Conservation (phyloP, 2,888 invertebrate species). For the Hirtodrosophila alboralis region DNA sequence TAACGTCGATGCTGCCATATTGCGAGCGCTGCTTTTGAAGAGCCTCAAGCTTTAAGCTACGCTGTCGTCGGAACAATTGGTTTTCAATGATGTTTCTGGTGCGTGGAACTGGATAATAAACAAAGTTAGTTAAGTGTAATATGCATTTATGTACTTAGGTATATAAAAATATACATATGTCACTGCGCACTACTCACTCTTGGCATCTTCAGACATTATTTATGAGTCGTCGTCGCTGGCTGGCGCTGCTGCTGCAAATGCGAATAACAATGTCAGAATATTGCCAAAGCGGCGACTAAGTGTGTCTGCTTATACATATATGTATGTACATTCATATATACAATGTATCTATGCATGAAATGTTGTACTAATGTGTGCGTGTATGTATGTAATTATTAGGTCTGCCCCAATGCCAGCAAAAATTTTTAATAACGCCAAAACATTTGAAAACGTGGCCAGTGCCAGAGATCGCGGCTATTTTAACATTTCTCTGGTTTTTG, state of each 20-base stretch:
- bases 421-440: slow-evolving; percentile 72
- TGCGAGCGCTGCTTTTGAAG: slow-evolving; percentile 66
- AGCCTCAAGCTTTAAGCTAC: slow-evolving; percentile 75
- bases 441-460: slow-evolving; percentile 52
- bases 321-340: neutral
- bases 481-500: slow-evolving; percentile 64
- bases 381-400: slow-evolving; percentile 42
- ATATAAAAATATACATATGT: slow-evolving; percentile 1
- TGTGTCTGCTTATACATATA: slow-evolving; percentile 28
- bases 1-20: slow-evolving; percentile 47
- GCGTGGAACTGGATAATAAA: slow-evolving; percentile 60
- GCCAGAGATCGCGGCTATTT: slow-evolving; percentile 55
- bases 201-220: slow-evolving; percentile 73
- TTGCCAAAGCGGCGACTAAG: slow-evolving; percentile 43
- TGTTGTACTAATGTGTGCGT: slow-evolving; percentile 4
- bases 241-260: slow-evolving; percentile 39
- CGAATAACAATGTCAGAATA: slow-evolving; percentile 58
- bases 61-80: slow-evolving; percentile 81
- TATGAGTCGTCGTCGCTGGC: slow-evolving; percentile 53
- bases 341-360: neutral
- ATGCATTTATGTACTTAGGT: neutral
- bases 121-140: neutral
- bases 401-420: slow-evolving; percentile 39
- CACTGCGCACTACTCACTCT: slow-evolving; percentile 52
- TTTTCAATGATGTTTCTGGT: slow-evolving; percentile 82